Base-by-base conservation (phyloP, 2,797 vertebrate species). In the Myoxocephalus aenaeus region DNA sequence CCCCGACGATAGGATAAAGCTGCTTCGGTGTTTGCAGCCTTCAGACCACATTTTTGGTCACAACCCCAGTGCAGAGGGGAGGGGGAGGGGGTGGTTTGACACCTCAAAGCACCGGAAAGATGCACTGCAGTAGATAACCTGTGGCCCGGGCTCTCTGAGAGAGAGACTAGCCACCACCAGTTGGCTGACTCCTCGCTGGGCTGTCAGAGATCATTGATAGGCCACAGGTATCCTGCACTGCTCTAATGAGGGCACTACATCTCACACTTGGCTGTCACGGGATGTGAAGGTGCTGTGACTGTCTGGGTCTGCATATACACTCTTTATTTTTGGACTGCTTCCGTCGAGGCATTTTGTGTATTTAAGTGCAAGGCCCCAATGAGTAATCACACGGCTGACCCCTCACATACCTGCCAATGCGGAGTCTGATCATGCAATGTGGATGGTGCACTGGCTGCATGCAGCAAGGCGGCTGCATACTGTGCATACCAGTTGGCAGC, bases 121-220 rank as follows among this genome's bases (percentile, higher is more conserved):
- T 87, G 86, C 86, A 86, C 76, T 87, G 92, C 90, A 84, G 87
- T 79, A 86, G 77, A 76, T 83, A 62, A 91, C 79, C 86, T 90
- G 85, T 85, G 75, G 81, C 77, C 82, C 46, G 15, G 72, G 34
- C 22, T 40, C 20, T 67, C 81, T 61, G 40, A n/a, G 44, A 36
- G 59, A 59, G 40, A 84, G 81, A 90, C 40, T 46, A 58, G 18
- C 82, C 65, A 42, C 69, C 79, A 58, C 65, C 79, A 72, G 85
- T 73, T 75, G 86, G 73, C 79, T 77, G 81, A 85, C 64, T 80
- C 68, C 15, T 65, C 57, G 62, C 69, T 42, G n/a, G 70, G 59
- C 81, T 84, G 86, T 79, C 85, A 74, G 46, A 83, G 82, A 90
- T 84, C 82, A 76, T 13, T 61, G 85, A 75, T 63, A 69, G 87